Conservation (phyloP, 2,113 vertebrate genomes). For the Lipotes vexillifer region DNA sequence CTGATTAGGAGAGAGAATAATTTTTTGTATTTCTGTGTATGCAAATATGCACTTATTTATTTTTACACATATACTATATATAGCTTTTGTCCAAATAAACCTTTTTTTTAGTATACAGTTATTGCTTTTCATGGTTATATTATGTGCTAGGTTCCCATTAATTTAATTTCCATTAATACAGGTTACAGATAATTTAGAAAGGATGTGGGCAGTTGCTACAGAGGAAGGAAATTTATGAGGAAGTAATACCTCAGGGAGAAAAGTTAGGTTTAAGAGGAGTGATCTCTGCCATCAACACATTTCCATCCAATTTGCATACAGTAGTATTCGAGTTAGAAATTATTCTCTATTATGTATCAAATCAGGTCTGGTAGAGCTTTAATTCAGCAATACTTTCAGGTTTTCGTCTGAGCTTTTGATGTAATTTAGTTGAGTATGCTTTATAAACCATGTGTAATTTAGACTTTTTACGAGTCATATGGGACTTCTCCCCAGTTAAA, state of each 20-base stretch:
- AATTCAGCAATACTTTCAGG: not conserved
- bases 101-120: not conserved
- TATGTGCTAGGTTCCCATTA: not conserved
- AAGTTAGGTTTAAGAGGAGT: not conserved
- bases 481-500: not conserved
- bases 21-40: not conserved
- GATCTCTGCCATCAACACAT: not conserved
- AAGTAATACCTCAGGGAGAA: not conserved
- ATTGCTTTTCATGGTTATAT: not conserved
- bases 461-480: not conserved
- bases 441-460: not conserved
- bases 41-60: not conserved
- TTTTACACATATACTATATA: not conserved
- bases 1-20: not conserved
- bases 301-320: not conserved
- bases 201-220: not conserved
- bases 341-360: slow-evolving; percentile 17
- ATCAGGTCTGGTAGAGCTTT: not conserved
- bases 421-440: not conserved
- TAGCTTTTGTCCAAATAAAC: not conserved
- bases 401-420: not conserved
- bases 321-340: not conserved
- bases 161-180: slow-evolving; percentile 5
- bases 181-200: slow-evolving; percentile 13
- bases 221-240: not conserved